Percentiles rank a stretch among this genome's conserved stretches.
These are phyloP conservation scores for Natrix natrix DNA, from an alignment of 2,797 vertebrate genomes.

Conservation along the genomic window DNA sequence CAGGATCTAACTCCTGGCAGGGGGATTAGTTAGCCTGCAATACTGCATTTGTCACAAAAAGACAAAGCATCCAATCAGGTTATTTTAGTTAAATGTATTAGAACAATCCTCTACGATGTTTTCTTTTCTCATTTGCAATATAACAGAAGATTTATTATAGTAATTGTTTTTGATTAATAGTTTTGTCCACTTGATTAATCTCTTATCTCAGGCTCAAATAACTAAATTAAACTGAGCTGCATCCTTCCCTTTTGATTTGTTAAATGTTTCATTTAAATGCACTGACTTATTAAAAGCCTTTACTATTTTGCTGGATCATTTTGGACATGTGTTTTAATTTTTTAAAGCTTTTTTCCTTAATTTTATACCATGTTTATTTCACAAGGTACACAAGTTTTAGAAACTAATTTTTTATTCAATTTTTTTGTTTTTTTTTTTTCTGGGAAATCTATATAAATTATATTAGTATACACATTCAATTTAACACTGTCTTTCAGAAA, in stretches of 20 bases:
- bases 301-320: neutral
- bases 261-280: constrained; percentile 2
- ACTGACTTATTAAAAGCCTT: constrained; percentile 5
- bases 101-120: constrained; percentile 65
- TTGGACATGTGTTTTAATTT: neutral
- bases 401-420: neutral
- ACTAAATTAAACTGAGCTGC: constrained; percentile 50
- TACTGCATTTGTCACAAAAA: constrained; percentile 51
- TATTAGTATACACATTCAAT: neutral
- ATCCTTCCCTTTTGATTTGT: constrained; percentile 41
- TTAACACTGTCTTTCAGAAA: neutral
- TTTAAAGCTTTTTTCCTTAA: neutral
- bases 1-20: no score
- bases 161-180: constrained; percentile 66
- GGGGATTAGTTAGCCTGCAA: no score
- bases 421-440: neutral
- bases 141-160: constrained; percentile 63
- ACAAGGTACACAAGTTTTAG: neutral
- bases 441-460: constrained; percentile 7
- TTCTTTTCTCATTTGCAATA: constrained; percentile 68
- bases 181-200: constrained; percentile 69
- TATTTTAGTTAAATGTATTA: constrained; percentile 64
- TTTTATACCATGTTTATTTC: neutral
- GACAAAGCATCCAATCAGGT: constrained; percentile 52
- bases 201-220: constrained; percentile 52